Conservation (phyloP, 2,888 invertebrate species). For the Gasteruption jaculator region DNA sequence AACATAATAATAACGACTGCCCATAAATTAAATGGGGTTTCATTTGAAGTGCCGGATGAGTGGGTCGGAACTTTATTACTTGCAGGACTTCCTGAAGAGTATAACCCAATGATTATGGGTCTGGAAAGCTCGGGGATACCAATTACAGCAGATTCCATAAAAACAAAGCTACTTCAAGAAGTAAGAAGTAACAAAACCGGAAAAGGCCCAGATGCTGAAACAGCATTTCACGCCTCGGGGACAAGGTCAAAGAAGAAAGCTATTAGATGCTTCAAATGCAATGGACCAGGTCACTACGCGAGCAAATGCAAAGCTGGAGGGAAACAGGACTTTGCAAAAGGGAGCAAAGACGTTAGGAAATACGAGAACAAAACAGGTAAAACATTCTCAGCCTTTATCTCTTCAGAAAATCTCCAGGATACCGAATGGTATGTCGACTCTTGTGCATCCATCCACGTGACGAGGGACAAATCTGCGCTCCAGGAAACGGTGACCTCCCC, state of each 20-base stretch:
- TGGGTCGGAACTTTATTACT: conserved; percentile 33
- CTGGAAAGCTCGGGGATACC: conserved; percentile 26
- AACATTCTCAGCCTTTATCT: too few relatives aligned
- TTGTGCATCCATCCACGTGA: conserved; percentile 22
- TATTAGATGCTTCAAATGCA: too few relatives aligned
- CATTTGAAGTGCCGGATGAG: conserved; percentile 26
- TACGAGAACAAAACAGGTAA: too few relatives aligned
- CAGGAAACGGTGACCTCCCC: conserved; percentile 1
- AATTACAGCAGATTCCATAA: conserved; percentile 27
- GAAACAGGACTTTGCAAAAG: too few relatives aligned
- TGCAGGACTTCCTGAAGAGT: conserved; percentile 29
- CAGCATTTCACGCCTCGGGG: conserved; percentile 8
- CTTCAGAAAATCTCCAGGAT: neutral
- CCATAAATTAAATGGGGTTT: conserved; percentile 18
- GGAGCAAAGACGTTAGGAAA: neutral
- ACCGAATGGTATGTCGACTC: conserved; percentile 22
- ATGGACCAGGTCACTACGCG: too few relatives aligned
- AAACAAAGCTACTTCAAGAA: conserved; percentile 31
- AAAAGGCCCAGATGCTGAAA: neutral
- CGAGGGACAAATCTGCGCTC: conserved; percentile 1
- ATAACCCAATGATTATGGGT: conserved; percentile 32
- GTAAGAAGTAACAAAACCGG: conserved; percentile 2
- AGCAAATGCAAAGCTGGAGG: too few relatives aligned
- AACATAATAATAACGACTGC: conserved; percentile 24
- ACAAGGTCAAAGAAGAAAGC: conserved; percentile 2